Percentiles rank a stretch among this genome's conserved stretches.
These are phyloP conservation scores for Neoniphon sammara DNA, from an alignment of 2,797 vertebrate genomes.

Conservation along the genomic window DNA sequence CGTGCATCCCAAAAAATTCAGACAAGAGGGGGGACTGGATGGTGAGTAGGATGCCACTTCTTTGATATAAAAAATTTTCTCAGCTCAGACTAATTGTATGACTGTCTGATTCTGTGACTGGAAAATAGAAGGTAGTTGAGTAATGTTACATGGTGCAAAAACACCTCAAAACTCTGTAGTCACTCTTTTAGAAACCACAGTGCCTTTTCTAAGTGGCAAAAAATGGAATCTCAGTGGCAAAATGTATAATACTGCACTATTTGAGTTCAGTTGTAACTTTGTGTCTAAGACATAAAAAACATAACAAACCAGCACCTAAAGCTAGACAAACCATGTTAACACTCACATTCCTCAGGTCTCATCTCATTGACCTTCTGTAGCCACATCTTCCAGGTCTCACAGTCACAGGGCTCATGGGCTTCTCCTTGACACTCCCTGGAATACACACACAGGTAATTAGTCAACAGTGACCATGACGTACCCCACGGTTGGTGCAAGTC, in stretches of 20 bases:
- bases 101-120: neutral
- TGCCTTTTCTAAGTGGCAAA: neutral
- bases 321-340: neutral
- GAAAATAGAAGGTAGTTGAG: neutral
- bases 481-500: no score
- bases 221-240: neutral
- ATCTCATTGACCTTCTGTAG: conserved; percentile 96
- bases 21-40: conserved; percentile 3
- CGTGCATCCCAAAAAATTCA: conserved; percentile 25
- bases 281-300: neutral
- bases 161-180: neutral
- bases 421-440: conserved; percentile 97
- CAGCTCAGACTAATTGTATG: conserved; percentile 1
- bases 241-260: neutral
- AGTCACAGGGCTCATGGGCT: conserved; percentile 98
- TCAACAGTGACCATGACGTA: no score
- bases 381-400: conserved; percentile 97
- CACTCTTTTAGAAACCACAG: neutral
- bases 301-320: neutral
- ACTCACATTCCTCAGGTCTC: conserved; percentile 97
- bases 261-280: neutral
- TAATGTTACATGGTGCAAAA: neutral
- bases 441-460: conserved; percentile 16
- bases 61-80: conserved; percentile 22
- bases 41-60: conserved; percentile 10